Evolutionary conservation across 2,888 invertebrate genomes (phyloP).

Genomic region (Spisula solida): DNA sequence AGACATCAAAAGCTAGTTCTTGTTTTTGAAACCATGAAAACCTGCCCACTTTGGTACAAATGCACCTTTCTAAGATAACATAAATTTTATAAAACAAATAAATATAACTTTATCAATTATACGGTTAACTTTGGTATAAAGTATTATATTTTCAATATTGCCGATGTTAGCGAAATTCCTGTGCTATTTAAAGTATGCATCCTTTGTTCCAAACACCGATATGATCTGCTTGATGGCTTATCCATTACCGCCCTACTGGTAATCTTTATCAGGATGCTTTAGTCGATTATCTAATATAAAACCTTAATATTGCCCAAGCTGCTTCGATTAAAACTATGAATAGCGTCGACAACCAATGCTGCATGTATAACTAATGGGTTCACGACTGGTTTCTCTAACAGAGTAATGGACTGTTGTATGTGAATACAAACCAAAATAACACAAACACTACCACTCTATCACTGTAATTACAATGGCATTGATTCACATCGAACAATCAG

Average conservation of each 20-base stretch:
- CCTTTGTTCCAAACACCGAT: not conserved
- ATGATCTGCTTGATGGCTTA: not conserved
- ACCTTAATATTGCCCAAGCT: not conserved
- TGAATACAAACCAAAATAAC: not conserved
- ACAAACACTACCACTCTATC: not conserved
- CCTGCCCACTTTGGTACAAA: too few relatives aligned
- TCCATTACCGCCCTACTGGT: not conserved
- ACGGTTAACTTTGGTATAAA: too few relatives aligned
- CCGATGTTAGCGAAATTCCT: not conserved
- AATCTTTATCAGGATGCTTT: not conserved
- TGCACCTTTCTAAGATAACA: too few relatives aligned
- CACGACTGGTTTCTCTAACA: not conserved
- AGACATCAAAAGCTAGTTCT: too few relatives aligned
- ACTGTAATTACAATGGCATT: not conserved
- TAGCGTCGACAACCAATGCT: not conserved
- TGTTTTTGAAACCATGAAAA: too few relatives aligned
- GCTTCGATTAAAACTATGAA: slow-evolving; percentile 4
- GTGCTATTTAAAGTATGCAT: not conserved
- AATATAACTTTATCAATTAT: too few relatives aligned
- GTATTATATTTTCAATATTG: not conserved
- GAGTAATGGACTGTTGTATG: not conserved
- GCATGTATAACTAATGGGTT: not conserved
- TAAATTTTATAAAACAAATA: too few relatives aligned
- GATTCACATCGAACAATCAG: not conserved
- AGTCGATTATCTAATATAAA: not conserved